Evolutionary conservation across 2,113 vertebrate species (phyloP).

Genomic region (Garra rufa): DNA sequence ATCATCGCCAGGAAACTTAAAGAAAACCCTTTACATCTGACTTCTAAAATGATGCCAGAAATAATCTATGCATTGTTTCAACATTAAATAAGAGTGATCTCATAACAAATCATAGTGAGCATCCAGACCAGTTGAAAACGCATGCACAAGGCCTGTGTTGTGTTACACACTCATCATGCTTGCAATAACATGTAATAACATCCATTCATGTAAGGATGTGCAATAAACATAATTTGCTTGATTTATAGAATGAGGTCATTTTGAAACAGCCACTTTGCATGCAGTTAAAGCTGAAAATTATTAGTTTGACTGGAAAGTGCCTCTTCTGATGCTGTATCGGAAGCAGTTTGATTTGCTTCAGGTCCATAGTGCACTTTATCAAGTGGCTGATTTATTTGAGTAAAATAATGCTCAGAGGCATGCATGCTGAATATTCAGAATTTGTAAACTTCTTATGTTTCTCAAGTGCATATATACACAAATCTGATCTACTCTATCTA

Average conservation of each 20-base stretch:
- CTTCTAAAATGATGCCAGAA: neutral
- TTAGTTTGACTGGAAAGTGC: neutral
- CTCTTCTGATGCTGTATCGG: neutral
- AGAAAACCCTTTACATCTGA: neutral
- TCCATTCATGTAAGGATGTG: neutral
- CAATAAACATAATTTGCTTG: slow-evolving; percentile 14
- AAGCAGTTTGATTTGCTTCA: neutral
- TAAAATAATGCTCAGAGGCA: neutral
- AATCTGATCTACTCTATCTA: neutral
- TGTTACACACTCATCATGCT: neutral
- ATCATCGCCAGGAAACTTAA: neutral
- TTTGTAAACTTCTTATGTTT: neutral
- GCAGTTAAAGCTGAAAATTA: neutral
- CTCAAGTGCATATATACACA: neutral
- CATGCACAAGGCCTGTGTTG: neutral
- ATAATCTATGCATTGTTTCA: neutral
- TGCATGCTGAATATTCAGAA: slow-evolving; percentile 1
- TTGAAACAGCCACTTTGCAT: neutral
- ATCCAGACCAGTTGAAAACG: neutral
- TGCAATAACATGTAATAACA: neutral
- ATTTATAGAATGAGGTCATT: slow-evolving; percentile 5
- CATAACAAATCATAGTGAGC: too few relatives aligned
- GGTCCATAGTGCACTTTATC: neutral
- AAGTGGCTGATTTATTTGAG: neutral
- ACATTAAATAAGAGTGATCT: neutral